A percentile compares a stretch with the other conserved stretches of the same genome.
phyloP scores from a whole-genome alignment of 30 jellyfish, hydroid and myxozoan genomes.

The Hydra vulgaris region DNA sequence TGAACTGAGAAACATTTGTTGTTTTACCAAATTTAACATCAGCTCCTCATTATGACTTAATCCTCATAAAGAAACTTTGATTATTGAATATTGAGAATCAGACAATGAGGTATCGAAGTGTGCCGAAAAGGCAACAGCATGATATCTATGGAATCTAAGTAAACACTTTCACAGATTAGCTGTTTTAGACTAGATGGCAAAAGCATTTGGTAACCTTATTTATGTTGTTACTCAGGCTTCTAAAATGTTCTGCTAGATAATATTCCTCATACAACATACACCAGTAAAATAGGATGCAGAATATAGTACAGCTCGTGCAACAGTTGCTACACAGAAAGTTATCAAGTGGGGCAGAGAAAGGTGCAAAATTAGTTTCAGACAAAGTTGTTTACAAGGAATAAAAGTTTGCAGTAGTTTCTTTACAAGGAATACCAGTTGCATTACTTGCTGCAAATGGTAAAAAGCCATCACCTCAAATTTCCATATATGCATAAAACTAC shows the following conservation, averaged over 20 bases:
- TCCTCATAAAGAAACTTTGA: not conserved
- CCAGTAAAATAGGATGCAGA: too few relatives aligned
- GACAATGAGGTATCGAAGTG: not conserved
- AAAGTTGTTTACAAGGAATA: not conserved
- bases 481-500: not conserved
- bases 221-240: not conserved
- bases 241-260: not conserved
- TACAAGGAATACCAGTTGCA: not conserved
- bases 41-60: not conserved
- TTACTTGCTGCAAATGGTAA: not conserved
- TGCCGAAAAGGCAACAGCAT: not conserved
- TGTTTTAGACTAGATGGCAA: not conserved
- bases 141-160: not conserved
- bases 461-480: not conserved
- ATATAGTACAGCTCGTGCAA: not conserved
- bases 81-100: not conserved
- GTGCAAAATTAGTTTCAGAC: not conserved
- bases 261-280: too few relatives aligned
- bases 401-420: too few relatives aligned
- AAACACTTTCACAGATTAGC: not conserved
- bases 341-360: not conserved
- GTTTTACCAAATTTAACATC: not conserved
- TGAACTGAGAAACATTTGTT: conserved; percentile 3
- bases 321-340: not conserved
- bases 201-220: not conserved